A percentile compares a stretch with the other conserved stretches of the same genome.
phyloP scores from a whole-genome alignment of 2,797 vertebrate genomes.

The Gila robusta region DNA sequence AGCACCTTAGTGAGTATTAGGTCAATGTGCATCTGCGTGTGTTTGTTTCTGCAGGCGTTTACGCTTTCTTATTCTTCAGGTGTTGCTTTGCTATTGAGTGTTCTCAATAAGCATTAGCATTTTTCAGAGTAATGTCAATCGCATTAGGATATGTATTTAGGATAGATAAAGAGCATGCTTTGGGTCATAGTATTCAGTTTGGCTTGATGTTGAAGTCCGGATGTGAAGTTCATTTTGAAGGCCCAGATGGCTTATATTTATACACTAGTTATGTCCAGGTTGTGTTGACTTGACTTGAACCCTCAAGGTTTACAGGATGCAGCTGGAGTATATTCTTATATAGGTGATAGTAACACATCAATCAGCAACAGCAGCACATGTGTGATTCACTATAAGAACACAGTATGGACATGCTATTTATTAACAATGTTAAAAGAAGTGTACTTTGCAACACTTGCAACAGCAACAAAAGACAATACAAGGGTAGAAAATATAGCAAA shows the following conservation, averaged over 20 bases:
- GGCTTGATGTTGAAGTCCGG: constrained; percentile 43
- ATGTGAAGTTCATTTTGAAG: constrained; percentile 46
- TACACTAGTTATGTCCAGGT: constrained; percentile 48
- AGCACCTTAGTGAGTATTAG: constrained; percentile 40
- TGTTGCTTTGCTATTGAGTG: background rate
- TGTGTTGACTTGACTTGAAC: constrained; percentile 45
- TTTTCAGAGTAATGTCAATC: background rate
- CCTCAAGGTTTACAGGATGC: constrained; percentile 55
- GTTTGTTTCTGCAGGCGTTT: constrained; percentile 27
- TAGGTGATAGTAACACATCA: constrained; percentile 43
- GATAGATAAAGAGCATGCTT: background rate
- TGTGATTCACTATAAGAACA: constrained; percentile 1
- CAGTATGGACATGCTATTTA: background rate
- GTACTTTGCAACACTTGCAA: background rate
- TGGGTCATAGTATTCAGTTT: constrained; percentile 51
- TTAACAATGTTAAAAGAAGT: background rate
- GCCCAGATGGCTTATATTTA: constrained; percentile 62
- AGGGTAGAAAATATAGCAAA: constrained; percentile 5
- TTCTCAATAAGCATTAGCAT: constrained; percentile 18
- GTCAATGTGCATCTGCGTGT: constrained; percentile 22
- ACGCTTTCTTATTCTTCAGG: background rate
- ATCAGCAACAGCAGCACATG: constrained; percentile 45
- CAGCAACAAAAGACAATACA: background rate
- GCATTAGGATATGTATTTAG: constrained; percentile 18
- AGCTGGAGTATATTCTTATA: constrained; percentile 59